Evolutionary conservation across 2,113 vertebrate species (phyloP).

Genomic region (Cyprinus carpio): DNA sequence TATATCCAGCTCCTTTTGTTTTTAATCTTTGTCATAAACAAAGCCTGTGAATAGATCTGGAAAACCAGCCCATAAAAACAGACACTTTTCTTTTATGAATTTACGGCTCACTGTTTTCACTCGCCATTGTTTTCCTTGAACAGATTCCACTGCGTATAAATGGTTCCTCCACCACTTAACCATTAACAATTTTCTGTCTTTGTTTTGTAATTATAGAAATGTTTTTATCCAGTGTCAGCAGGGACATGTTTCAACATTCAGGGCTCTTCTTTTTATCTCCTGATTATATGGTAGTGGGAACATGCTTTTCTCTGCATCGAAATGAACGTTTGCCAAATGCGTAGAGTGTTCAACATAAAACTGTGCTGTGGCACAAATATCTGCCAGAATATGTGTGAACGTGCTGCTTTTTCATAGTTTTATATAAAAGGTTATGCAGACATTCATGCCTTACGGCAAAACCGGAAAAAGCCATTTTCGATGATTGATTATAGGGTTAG

Average conservation of each 20-base stretch:
- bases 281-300: constrained; percentile 85
- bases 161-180: constrained; percentile 72
- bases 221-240: constrained; percentile 84
- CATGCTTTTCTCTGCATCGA: constrained; percentile 78
- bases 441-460: neutral
- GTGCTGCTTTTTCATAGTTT: constrained; percentile 44
- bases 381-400: constrained; percentile 30
- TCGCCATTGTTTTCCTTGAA: constrained; percentile 69
- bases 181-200: constrained; percentile 75
- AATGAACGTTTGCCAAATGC: constrained; percentile 60
- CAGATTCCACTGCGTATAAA: constrained; percentile 68
- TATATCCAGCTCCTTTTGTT: constrained; percentile 63
- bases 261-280: constrained; percentile 80
- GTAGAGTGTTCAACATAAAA: constrained; percentile 52
- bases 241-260: constrained; percentile 74
- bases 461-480: constrained; percentile 5
- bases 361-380: constrained; percentile 35
- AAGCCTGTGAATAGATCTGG: constrained; percentile 57
- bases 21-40: constrained; percentile 58
- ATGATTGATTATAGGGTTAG: constrained; percentile 36
- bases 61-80: constrained; percentile 59
- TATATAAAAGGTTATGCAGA: neutral
- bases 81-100: constrained; percentile 62
- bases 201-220: constrained; percentile 79
- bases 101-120: constrained; percentile 66